Evolutionary conservation across 2,797 vertebrate genomes (phyloP).

Genomic region (Trichosurus vulpecula): DNA sequence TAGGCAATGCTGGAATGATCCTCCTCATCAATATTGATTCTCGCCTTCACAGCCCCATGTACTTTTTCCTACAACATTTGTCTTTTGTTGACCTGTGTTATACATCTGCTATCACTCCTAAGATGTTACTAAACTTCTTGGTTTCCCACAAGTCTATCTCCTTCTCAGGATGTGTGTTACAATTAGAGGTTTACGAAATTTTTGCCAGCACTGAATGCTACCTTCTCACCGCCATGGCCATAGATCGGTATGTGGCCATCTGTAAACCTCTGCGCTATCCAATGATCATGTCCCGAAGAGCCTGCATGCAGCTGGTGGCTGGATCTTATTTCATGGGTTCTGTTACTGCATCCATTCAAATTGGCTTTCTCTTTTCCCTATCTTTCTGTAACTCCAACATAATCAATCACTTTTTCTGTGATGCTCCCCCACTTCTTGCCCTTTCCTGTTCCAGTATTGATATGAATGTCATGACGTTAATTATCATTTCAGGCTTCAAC

Average conservation of each 20-base stretch:
- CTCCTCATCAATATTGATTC: slow-evolving; percentile 30
- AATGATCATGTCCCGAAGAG: background rate
- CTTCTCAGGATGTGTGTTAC: background rate
- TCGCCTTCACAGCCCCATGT: slow-evolving; percentile 33
- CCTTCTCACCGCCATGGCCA: slow-evolving; percentile 1
- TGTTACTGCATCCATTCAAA: slow-evolving; percentile 34
- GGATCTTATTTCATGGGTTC: slow-evolving; percentile 23
- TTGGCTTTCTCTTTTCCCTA: background rate
- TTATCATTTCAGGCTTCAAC: slow-evolving; percentile 20
- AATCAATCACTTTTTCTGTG: slow-evolving; percentile 38
- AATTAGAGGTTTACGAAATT: background rate
- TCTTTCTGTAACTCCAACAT: slow-evolving; percentile 39
- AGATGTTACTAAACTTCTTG: slow-evolving; percentile 48
- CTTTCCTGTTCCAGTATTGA: slow-evolving; percentile 38
- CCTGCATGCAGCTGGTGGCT: background rate
- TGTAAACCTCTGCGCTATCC: background rate
- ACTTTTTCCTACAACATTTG: slow-evolving; percentile 52
- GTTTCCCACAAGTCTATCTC: slow-evolving; percentile 17
- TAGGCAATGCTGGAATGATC: slow-evolving; percentile 15
- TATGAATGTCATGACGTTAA: slow-evolving; percentile 4
- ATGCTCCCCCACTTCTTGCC: slow-evolving; percentile 35
- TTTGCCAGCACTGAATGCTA: slow-evolving; percentile 1
- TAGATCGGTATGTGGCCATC: slow-evolving; percentile 2
- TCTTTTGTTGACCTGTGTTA: slow-evolving; percentile 46
- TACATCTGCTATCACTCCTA: slow-evolving; percentile 36